phyloP scores from a whole-genome alignment of 2,888 invertebrate genomes.

The Dryadula phaetusa region DNA sequence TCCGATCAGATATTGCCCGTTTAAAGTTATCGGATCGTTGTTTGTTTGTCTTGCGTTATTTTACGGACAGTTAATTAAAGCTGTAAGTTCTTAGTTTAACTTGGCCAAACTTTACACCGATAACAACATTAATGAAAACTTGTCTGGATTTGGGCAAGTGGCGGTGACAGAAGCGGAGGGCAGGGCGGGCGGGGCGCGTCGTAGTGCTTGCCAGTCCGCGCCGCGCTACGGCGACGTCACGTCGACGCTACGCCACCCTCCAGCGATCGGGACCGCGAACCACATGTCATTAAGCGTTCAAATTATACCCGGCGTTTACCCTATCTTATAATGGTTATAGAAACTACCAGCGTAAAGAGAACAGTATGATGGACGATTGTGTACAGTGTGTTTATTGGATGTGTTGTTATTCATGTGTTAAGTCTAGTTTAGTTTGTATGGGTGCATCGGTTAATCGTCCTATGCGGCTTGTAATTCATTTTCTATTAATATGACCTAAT shows the following conservation, averaged over 20 bases:
- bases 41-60: slow-evolving; percentile 69
- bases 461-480: slow-evolving; percentile 67
- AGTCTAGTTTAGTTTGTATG: slow-evolving; percentile 66
- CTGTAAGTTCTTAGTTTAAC: slow-evolving; percentile 73
- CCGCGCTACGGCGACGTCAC: slow-evolving; percentile 65
- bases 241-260: slow-evolving; percentile 57
- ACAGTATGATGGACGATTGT: slow-evolving; percentile 49
- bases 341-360: slow-evolving; percentile 21
- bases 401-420: slow-evolving; percentile 65
- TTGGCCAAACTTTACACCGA: slow-evolving; percentile 78
- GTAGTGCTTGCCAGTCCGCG: slow-evolving; percentile 67
- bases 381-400: slow-evolving; percentile 66
- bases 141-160: slow-evolving; percentile 77
- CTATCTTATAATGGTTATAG: slow-evolving; percentile 30
- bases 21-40: slow-evolving; percentile 58
- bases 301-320: slow-evolving; percentile 27
- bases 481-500: slow-evolving; percentile 63
- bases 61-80: slow-evolving; percentile 81
- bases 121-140: slow-evolving; percentile 83
- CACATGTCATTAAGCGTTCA: slow-evolving; percentile 45
- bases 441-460: slow-evolving; percentile 71
- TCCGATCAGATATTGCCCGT: slow-evolving; percentile 38
- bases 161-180: slow-evolving; percentile 69
- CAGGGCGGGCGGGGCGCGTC: slow-evolving; percentile 61
- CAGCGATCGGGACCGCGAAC: slow-evolving; percentile 59